These are phyloP conservation scores for Leptinotarsa texana DNA, from an alignment of 1,140 invertebrate species.

Conservation along the genomic window DNA sequence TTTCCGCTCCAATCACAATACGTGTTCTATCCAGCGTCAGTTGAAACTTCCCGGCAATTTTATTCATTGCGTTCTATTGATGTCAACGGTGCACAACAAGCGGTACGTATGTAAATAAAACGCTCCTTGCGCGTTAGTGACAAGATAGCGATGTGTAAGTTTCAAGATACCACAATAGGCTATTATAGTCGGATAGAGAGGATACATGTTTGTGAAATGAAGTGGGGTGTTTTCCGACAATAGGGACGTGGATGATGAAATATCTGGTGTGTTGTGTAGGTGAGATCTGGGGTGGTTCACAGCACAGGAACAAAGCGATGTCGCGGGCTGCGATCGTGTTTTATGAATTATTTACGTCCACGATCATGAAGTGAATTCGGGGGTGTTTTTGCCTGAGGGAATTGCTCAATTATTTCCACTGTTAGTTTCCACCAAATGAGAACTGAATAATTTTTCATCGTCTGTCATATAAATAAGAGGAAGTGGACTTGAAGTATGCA, in stretches of 20 bases:
- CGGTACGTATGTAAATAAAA: neutral
- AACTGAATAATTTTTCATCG: no score
- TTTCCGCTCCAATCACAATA: neutral
- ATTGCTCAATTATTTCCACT: no score
- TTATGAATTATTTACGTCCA: neutral
- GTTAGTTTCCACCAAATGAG: no score
- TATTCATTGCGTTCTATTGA: conserved; percentile 3
- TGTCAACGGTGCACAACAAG: neutral
- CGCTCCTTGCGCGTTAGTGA: neutral
- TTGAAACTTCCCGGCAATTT: neutral
- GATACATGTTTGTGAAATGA: conserved; percentile 6
- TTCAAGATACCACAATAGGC: neutral
- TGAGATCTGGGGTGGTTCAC: neutral
- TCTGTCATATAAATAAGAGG: no score
- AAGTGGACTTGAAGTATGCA: no score
- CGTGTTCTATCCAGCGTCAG: neutral
- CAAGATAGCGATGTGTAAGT: neutral
- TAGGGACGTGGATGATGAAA: neutral
- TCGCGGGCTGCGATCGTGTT: neutral
- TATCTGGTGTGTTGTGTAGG: neutral
- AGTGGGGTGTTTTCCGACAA: neutral
- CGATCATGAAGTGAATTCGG: no score
- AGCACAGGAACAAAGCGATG: neutral
- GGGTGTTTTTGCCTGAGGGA: no score
- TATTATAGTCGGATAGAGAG: conserved; percentile 1